Percentiles rank a stretch among this genome's conserved stretches.
These are phyloP conservation scores for Oreotrochilus melanogaster DNA, from an alignment of 2,113 vertebrate species.

Conservation along the genomic window DNA sequence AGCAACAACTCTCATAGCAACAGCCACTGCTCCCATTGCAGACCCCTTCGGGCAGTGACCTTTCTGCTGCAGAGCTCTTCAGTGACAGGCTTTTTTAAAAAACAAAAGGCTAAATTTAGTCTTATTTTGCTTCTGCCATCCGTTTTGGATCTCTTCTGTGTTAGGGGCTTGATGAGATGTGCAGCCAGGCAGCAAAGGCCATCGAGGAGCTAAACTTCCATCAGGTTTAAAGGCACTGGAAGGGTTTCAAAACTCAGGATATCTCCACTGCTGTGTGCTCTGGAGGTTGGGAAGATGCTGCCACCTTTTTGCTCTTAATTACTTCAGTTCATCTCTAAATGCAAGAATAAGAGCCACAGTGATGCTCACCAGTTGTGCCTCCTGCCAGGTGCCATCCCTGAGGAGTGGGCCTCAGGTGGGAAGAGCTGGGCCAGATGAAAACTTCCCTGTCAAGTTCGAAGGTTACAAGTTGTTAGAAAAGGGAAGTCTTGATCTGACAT, in stretches of 20 bases:
- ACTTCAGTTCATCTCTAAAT: neutral
- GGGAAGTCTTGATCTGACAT: neutral
- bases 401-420: neutral
- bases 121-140: neutral
- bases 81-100: neutral
- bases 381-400: rapidly evolving
- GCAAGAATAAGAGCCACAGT: neutral
- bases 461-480: neutral
- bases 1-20: conserved; percentile 84
- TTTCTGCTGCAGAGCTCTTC: neutral
- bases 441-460: neutral
- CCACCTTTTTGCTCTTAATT: neutral
- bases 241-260: neutral
- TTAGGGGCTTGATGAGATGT: rapidly evolving
- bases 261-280: neutral
- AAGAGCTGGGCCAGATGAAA: neutral
- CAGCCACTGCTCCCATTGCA: conserved; percentile 3
- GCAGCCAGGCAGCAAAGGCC: neutral
- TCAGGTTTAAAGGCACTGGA: neutral
- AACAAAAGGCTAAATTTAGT: conserved; percentile 16
- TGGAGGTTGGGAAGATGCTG: neutral
- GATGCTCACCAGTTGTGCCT: neutral
- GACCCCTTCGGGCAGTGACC: conserved; percentile 39
- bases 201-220: neutral
- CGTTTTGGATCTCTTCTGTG: neutral